Conservation (phyloP, 2,797 vertebrate species). For the Alfaro cultratus region DNA sequence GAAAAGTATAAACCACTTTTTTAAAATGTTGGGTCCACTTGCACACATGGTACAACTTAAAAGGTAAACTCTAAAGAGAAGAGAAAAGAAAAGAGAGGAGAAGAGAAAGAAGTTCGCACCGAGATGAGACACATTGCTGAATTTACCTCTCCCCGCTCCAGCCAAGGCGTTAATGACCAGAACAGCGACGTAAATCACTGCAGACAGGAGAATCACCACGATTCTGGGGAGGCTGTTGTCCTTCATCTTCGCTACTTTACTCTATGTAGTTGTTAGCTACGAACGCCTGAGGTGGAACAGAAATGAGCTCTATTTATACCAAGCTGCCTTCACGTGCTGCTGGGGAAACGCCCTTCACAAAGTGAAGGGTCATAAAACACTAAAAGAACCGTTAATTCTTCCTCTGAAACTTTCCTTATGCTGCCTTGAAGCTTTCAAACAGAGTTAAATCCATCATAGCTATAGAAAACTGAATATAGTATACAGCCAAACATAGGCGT, state of each 20-base stretch:
- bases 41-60: neutral
- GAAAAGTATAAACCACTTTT: neutral
- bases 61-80: neutral
- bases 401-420: neutral
- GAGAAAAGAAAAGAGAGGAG: too few species aligned
- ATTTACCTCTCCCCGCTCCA: constrained; percentile 68
- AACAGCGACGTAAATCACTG: constrained; percentile 45
- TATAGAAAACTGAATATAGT: neutral
- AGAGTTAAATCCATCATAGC: neutral
- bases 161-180: constrained; percentile 66
- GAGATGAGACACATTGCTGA: neutral
- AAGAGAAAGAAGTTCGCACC: too few species aligned
- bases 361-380: neutral
- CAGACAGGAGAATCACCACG: constrained; percentile 40
- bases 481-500: too few species aligned
- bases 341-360: constrained; percentile 4
- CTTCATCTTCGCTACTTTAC: constrained; percentile 41
- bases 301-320: neutral
- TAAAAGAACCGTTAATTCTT: neutral
- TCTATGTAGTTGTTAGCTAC: neutral
- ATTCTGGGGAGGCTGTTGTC: constrained; percentile 33
- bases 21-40: too few species aligned
- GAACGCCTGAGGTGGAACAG: too few species aligned
- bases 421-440: neutral
- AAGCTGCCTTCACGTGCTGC: constrained; percentile 34